These are phyloP conservation scores for Rhizomys pruinosus DNA, from an alignment of 2,113 vertebrate species.

Conservation along the genomic window DNA sequence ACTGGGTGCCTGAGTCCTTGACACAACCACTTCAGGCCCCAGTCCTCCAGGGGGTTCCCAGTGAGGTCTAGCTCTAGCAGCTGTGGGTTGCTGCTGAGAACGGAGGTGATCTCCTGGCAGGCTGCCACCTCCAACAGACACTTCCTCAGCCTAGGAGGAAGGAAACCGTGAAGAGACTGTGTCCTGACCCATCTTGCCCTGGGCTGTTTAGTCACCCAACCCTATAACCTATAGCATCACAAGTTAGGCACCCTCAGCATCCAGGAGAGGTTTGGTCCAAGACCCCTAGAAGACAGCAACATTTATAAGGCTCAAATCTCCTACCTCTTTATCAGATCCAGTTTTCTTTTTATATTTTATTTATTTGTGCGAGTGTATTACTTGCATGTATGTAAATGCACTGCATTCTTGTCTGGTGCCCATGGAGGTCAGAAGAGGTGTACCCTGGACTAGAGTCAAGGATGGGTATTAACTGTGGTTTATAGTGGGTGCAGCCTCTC, in stretches of 20 bases:
- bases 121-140: conserved; percentile 31
- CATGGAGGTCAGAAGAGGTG: too few species aligned
- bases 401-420: too few species aligned
- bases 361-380: too few species aligned
- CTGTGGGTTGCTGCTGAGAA: conserved; percentile 4
- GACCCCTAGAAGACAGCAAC: too few species aligned
- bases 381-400: too few species aligned
- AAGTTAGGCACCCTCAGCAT: too few species aligned
- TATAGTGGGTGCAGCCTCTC: too few species aligned
- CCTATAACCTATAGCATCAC: background rate
- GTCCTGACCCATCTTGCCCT: background rate
- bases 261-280: background rate
- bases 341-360: too few species aligned
- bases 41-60: conserved; percentile 5
- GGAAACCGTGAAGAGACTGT: fast-evolving
- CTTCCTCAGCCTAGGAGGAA: conserved; percentile 63
- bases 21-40: conserved; percentile 54
- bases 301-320: background rate
- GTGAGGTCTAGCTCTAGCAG: conserved; percentile 73
- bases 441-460: too few species aligned
- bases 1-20: background rate
- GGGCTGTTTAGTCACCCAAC: background rate
- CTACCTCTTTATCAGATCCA: background rate
- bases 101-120: conserved; percentile 10
- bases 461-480: too few species aligned